These are phyloP conservation scores for Chrysogorgia sp. DNA, from an alignment of 92 coral and sea anemone genomes.

Conservation along the genomic window DNA sequence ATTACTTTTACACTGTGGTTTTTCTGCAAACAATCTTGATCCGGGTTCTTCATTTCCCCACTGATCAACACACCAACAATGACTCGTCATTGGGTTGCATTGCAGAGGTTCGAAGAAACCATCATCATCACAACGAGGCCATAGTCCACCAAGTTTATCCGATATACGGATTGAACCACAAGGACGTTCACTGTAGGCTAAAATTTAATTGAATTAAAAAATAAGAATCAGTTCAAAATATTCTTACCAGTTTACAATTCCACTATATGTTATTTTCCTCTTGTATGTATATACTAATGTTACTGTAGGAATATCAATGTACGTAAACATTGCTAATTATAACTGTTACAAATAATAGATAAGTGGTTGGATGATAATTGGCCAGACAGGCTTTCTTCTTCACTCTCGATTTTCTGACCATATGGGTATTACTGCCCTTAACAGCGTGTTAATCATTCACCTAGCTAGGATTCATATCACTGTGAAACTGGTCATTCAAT, in stretches of 20 bases:
- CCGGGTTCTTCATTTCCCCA: constrained; percentile 32
- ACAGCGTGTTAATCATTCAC: no score
- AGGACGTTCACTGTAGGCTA: constrained; percentile 8
- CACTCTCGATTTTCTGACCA: no score
- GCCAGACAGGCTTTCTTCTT: background rate
- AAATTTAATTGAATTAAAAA: background rate
- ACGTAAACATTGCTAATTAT: no score
- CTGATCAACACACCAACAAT: constrained; percentile 37
- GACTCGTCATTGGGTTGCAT: constrained; percentile 1
- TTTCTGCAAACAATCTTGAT: constrained; percentile 10
- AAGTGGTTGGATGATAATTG: background rate
- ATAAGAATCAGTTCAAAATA: no score
- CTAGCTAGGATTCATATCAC: no score
- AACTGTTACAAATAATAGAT: no score
- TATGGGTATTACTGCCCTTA: no score
- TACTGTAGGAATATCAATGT: no score
- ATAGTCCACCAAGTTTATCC: background rate
- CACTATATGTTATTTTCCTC: no score
- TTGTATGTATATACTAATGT: no score
- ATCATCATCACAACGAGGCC: constrained; percentile 40
- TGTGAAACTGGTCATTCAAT: no score
- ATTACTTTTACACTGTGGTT: constrained; percentile 24
- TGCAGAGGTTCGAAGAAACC: constrained; percentile 40
- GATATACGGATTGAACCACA: constrained; percentile 27
- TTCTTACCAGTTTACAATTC: no score